These are phyloP conservation scores for Byasa hedistus DNA, from an alignment of 2,888 invertebrate species.

Conservation along the genomic window DNA sequence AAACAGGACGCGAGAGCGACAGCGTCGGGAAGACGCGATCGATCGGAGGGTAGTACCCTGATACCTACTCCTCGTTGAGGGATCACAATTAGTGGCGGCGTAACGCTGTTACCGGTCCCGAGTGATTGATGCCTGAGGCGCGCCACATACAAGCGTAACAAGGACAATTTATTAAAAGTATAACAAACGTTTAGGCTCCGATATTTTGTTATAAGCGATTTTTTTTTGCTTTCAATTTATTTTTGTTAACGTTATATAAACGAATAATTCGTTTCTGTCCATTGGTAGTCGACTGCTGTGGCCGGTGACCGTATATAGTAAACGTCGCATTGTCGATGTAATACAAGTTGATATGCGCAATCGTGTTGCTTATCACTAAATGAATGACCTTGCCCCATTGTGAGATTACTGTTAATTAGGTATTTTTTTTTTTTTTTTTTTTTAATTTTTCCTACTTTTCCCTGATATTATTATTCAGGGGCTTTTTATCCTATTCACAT, in stretches of 20 bases:
- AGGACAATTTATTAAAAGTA: slow-evolving; percentile 31
- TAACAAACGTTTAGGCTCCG: slow-evolving; percentile 8
- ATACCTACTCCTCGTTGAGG: slow-evolving; percentile 47
- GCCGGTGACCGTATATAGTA: too few species aligned
- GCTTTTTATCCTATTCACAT: too few species aligned
- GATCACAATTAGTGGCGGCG: slow-evolving; percentile 69
- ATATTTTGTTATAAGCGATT: not conserved
- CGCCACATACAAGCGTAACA: slow-evolving; percentile 30
- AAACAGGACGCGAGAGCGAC: slow-evolving; percentile 41
- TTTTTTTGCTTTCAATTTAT: not conserved
- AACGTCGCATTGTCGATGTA: too few species aligned
- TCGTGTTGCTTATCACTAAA: too few species aligned
- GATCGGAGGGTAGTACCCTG: slow-evolving; percentile 48
- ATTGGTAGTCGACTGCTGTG: too few species aligned
- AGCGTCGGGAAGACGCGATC: slow-evolving; percentile 46
- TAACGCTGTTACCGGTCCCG: slow-evolving; percentile 58
- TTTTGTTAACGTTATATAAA: not conserved
- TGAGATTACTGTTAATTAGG: too few species aligned
- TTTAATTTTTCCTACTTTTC: too few species aligned
- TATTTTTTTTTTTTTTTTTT: too few species aligned
- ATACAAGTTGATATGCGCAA: too few species aligned
- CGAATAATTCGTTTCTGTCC: too few species aligned
- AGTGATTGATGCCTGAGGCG: slow-evolving; percentile 53
- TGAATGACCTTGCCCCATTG: too few species aligned
- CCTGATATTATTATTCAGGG: too few species aligned